Base-by-base conservation (phyloP, 2,113 vertebrate species). In the Nibea coibor region DNA sequence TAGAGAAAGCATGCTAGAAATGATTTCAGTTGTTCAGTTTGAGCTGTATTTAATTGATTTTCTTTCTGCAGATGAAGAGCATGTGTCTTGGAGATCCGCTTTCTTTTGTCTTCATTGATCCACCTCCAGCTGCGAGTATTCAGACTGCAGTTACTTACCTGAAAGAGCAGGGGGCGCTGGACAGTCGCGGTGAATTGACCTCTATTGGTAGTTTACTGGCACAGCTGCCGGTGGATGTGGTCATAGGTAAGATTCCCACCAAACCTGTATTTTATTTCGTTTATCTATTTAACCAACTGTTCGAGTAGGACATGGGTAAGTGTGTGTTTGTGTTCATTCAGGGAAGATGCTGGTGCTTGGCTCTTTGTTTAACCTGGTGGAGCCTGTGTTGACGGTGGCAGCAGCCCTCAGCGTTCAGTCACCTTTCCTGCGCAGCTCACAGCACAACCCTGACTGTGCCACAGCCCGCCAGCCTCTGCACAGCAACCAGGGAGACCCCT, bases 331-430 rank as follows among this genome's bases (percentile, higher is more conserved):
- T 72, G 57, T 66, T 50, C 16, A 0, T 53, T 0, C 85, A 99
- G 97, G 97, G 4, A 98, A 98, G 92, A 96, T 98, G 96, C 89
- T 99, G 86, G 95, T 98, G 24, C 85, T 98, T 78, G 97, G 97
- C 0, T 95, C 95, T 0, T 53, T 97, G 35, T 97, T 98, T 20
- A 93, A 91, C 35, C 91, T 98, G 86, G 93, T 94, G 0, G 97
- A 97, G 87, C 96, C 97, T 0, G 93, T 96, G 72, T 61, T 99
- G 91, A 97, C 95, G 0, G 87, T 97, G 0, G 97, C 97, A 0
- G 96, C 97, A 0, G 94, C 93, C 0, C 95, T 98, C 70, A 98
- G 97, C 0, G 95, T 98, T 8, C 96, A 96, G 59, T 98, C 97
- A 0, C 97, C 96, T 0, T 97, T 97, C 84, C 91, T 97, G 12